Evolutionary conservation across 2,797 vertebrate genomes (phyloP), one percentile per base, ranked within the genome.

Genomic region (Merluccius polli): DNA sequence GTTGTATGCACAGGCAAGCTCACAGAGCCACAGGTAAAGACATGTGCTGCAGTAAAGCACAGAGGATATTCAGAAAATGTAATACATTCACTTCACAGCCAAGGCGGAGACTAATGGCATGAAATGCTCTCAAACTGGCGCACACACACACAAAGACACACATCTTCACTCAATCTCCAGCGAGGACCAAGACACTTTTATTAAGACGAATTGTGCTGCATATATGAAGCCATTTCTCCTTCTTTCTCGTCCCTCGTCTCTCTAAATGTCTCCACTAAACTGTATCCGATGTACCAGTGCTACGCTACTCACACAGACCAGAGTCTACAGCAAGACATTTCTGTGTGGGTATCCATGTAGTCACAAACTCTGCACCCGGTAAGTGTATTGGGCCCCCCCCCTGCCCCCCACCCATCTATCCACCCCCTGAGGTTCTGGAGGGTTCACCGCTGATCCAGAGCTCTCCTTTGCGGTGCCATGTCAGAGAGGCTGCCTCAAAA

Each of bases 171-270:
- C 32, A 9, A 30, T 36, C 77, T 82, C 74, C 70, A 81, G 80
- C 77, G 71, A 78, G 72, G 48, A 16, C 35, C 24, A 11, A 71
- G 52, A 33, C 16, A 71, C 44, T 65, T 70, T 72, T 80, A 71
- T 72, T 75, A 70, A 74, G 29, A 13, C 52, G 27, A 70, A 81
- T 76, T 18, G 63, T 71, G 73, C 71, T 68, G 21, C 65, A 31
- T 52, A 31, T 52, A 79, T 77, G 78, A 29, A 73, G 70, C 7
- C 3, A 1, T 52, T 79, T 79, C 77, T 77, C 63, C 68, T 79
- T 76, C 79, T 78, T 77, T 74, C 65, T 74, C 65, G 82, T 76
- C 81, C 77, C 75, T 79, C 81, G 77, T 75, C 31, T 75, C 79
- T 75, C 78, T 44, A 73, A 77, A 81, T 75, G 33, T 79, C 72